phyloP scores from a whole-genome alignment of 2,113 vertebrate genomes.

The Merops nubicus region DNA sequence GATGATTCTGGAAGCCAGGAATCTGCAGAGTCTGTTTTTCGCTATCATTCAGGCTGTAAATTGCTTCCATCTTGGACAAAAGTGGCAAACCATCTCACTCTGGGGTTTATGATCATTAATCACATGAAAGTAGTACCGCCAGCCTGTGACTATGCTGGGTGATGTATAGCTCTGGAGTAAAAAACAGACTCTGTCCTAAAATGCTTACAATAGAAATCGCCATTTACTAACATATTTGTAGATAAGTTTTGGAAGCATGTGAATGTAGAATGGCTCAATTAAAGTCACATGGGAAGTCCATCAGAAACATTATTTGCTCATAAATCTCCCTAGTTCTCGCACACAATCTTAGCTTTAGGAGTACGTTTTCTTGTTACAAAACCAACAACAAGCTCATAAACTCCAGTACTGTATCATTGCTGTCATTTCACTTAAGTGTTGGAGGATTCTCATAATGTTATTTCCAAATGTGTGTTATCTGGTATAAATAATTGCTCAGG shows the following conservation, averaged over 20 bases:
- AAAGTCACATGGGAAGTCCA: not conserved
- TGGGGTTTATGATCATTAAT: constrained; percentile 36
- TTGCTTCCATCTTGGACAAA: constrained; percentile 39
- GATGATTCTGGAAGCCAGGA: not conserved
- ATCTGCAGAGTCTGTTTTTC: constrained; percentile 11
- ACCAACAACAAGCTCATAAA: not conserved
- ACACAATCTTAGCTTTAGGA: not conserved
- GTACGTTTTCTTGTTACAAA: not conserved
- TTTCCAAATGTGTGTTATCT: not conserved
- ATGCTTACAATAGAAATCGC: not conserved
- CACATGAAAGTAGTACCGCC: not conserved
- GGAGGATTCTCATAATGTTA: not conserved
- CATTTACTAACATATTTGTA: constrained; percentile 2
- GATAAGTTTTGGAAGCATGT: not conserved
- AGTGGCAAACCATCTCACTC: constrained; percentile 38
- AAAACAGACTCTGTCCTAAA: constrained; percentile 1
- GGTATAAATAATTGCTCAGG: not conserved
- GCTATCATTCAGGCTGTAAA: constrained; percentile 14
- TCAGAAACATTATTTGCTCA: not conserved
- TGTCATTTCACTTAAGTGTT: not conserved
- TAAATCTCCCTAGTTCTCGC: not conserved
- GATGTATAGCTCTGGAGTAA: constrained; percentile 24
- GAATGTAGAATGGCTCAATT: not conserved
- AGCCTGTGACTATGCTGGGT: not conserved
- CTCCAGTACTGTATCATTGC: not conserved